Percentiles rank a stretch among this genome's conserved stretches.
Evolutionary conservation across 2,797 vertebrate genomes (phyloP).

Genomic region (Aviceda leuphotes): DNA sequence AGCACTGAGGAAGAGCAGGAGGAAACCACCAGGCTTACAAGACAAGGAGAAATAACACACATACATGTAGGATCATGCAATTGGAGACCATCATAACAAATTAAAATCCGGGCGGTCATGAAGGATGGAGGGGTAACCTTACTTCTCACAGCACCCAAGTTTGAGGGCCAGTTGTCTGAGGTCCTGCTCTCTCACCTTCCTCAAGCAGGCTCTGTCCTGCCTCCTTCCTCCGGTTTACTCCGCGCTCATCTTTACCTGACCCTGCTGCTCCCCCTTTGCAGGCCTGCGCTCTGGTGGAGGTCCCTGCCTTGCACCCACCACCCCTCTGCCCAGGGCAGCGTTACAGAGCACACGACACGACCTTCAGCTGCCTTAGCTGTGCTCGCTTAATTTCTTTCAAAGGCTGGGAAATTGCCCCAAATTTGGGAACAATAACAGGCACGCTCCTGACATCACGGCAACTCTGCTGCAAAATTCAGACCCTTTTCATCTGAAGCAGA

Average conservation of each 20-base stretch:
- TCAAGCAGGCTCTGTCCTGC: not conserved
- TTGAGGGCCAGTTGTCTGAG: not conserved
- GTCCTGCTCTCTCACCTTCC: not conserved
- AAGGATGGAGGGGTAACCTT: not conserved
- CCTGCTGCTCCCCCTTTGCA: not conserved
- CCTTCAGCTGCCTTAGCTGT: not conserved
- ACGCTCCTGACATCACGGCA: not conserved
- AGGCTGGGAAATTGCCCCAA: not conserved
- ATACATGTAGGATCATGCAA: not conserved
- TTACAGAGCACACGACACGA: accelerated
- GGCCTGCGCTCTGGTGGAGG: not conserved
- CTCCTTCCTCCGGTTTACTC: not conserved
- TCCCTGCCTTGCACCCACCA: too few species aligned
- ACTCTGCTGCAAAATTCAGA: not conserved
- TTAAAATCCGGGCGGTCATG: not conserved
- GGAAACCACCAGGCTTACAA: not conserved
- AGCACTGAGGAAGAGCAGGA: not conserved
- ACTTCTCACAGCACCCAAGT: not conserved
- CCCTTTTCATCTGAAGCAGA: not conserved
- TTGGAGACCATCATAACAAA: accelerated
- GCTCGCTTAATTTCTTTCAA: not conserved
- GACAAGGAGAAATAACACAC: not conserved
- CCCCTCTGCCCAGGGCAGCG: accelerated
- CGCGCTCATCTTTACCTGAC: not conserved
- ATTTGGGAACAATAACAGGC: not conserved